A percentile compares a stretch with the other conserved stretches of the same genome.
These are phyloP conservation scores for Motacilla tschutschensis DNA, from an alignment of 2,113 vertebrate genomes.

Conservation along the genomic window DNA sequence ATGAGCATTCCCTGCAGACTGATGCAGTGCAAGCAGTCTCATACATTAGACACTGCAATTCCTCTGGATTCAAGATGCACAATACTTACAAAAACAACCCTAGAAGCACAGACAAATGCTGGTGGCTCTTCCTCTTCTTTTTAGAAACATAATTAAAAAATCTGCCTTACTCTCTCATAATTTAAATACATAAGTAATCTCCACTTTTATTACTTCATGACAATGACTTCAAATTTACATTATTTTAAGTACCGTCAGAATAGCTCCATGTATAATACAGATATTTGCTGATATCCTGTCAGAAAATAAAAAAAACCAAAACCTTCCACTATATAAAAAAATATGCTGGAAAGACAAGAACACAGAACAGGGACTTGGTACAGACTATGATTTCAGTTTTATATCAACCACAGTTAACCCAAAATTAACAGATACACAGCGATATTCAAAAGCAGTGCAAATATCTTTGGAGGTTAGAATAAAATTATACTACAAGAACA, in stretches of 20 bases:
- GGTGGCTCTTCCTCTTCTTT: constrained; percentile 79
- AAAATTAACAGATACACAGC: constrained; percentile 78
- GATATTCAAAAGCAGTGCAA: constrained; percentile 92
- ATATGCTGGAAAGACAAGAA: constrained; percentile 83
- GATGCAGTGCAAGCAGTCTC: constrained; percentile 52
- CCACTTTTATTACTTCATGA: constrained; percentile 94
- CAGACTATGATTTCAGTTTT: constrained; percentile 78
- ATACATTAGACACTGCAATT: constrained; percentile 37
- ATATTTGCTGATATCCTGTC: constrained; percentile 83
- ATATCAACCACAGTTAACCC: constrained; percentile 80
- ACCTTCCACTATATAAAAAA: constrained; percentile 82
- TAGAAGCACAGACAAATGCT: constrained; percentile 81
- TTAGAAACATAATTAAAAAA: constrained; percentile 77
- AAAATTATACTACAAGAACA: constrained; percentile 84
- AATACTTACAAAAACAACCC: constrained; percentile 67
- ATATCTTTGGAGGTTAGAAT: constrained; percentile 95
- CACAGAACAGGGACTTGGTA: constrained; percentile 82
- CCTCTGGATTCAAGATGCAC: constrained; percentile 52
- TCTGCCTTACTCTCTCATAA: constrained; percentile 75
- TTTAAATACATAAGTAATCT: constrained; percentile 91
- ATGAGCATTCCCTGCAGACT: constrained; percentile 46
- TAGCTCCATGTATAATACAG: constrained; percentile 92
- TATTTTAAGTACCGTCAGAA: constrained; percentile 86
- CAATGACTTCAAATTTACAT: constrained; percentile 96
- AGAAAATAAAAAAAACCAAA: constrained; percentile 64